Evolutionary conservation across 2,797 vertebrate species (phyloP).

Genomic region (Falco rusticolus): DNA sequence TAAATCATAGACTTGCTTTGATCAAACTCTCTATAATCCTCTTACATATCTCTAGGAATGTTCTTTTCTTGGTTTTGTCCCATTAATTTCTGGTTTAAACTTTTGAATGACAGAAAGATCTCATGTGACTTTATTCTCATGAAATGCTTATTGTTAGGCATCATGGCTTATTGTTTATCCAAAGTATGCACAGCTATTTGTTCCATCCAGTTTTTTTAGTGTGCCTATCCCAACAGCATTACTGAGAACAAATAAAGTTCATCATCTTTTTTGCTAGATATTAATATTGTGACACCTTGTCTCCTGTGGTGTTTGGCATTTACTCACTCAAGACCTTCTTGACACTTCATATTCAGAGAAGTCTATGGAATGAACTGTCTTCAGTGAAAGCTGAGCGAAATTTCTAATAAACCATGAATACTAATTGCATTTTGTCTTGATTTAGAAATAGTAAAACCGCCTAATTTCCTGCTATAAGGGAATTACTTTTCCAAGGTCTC

Average conservation of each 20-base stretch:
- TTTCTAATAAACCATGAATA: not conserved
- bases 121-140: not conserved
- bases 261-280: not conserved
- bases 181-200: not conserved
- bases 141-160: not conserved
- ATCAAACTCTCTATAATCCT: not conserved
- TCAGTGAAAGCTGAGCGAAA: not conserved
- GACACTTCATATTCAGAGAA: not conserved
- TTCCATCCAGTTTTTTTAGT: not conserved
- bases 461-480: not conserved
- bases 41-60: not conserved
- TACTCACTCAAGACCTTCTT: not conserved
- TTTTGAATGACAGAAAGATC: not conserved
- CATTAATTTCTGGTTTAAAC: not conserved
- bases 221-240: not conserved
- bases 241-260: slow-evolving; percentile 25
- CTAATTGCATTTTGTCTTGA: not conserved
- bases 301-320: not conserved
- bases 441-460: not conserved
- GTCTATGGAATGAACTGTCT: not conserved
- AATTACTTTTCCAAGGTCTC: not conserved
- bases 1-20: not conserved
- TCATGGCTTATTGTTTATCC: not conserved
- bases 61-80: not conserved
- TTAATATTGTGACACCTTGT: not conserved